Base-by-base conservation (phyloP, 2,113 vertebrate genomes). In the Gnathonemus echidnorhynchus region DNA sequence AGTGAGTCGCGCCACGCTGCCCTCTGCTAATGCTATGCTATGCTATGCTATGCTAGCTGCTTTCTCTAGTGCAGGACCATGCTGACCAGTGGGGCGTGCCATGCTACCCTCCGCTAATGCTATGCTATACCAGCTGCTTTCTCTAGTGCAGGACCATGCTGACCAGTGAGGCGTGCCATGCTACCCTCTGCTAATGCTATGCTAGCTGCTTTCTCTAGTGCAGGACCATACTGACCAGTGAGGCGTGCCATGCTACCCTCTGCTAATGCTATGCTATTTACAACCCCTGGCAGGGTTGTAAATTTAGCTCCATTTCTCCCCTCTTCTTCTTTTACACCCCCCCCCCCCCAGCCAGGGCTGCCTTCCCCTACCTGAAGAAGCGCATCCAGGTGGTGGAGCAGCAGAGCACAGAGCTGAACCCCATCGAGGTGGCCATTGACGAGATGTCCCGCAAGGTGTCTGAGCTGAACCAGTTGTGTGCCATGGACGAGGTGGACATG, bases 401-500 rank as follows among this genome's bases (percentile, higher is more conserved):
- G 83, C 97, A 97, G 31, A 98, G 98, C 94, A 98, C 97, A 0
- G 98, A 99, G 90, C 96, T 99, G 95, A 99, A 99, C 92, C 98
- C 98, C 0, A 98, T 99, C 0, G 98, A 99, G 92, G 98, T 99
- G n/a, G 98, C 98, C 0, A 99, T 99, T n/a, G 98, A 99, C 56
- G 98, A 99, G 95, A 99, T 99, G 98, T 98, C 98, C 66, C 97
- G 96, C 56, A 99, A 99, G 87, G 98, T 99, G 86, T 97, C 97
- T 0, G 98, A 99, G 93, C 98, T 99, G 90, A 99, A 97, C 88
- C 97, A 99, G 94, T 97, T 99, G 77, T 99, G 98, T 94, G 96
- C 94, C 1, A 97, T 98, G 97, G 96, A 97, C 27, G 98, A 99
- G 27, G 98, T 99, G 93, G 98, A 99, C 94, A 99, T 99, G 98